Percentiles rank a stretch among this genome's conserved stretches.
phyloP scores from a whole-genome alignment of 2,113 vertebrate genomes.

The Micronycteris hirsuta region DNA sequence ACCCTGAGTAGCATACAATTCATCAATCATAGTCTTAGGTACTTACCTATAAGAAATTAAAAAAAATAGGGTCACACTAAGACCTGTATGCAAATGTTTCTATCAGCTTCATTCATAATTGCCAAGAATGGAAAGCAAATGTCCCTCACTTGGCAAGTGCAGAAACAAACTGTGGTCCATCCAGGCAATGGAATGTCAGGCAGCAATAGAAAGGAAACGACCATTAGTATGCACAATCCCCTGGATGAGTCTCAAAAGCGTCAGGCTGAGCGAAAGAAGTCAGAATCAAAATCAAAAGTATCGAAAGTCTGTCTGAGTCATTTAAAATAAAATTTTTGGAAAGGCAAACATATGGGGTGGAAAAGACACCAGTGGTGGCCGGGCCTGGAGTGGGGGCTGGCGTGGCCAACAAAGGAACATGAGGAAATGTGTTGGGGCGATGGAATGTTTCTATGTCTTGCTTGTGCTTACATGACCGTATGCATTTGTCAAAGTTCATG shows the following conservation, averaged over 20 bases:
- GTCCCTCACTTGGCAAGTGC: not conserved
- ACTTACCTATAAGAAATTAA: not conserved
- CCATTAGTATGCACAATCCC: not conserved
- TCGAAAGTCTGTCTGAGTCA: not conserved
- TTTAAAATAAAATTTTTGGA: not conserved
- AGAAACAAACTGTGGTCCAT: not conserved
- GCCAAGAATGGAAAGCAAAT: not conserved
- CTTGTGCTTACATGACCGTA: not conserved
- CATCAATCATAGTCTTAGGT: not conserved
- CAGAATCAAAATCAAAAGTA: not conserved
- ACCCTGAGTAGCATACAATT: not conserved
- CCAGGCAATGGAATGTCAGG: not conserved
- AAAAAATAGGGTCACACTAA: not conserved
- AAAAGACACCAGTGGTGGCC: not conserved
- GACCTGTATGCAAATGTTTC: not conserved
- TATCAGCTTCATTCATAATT: not conserved
- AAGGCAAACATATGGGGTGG: not conserved
- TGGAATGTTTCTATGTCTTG: not conserved
- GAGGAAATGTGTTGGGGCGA: not conserved
- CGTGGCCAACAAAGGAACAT: not conserved
- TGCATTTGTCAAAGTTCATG: not conserved
- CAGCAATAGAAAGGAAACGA: not conserved
- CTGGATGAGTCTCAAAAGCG: not conserved
- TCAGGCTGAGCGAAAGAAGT: not conserved
- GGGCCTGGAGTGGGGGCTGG: not conserved